Evolutionary conservation across 2,888 invertebrate genomes (phyloP).

Genomic region (Cosmorhoe ocellata): DNA sequence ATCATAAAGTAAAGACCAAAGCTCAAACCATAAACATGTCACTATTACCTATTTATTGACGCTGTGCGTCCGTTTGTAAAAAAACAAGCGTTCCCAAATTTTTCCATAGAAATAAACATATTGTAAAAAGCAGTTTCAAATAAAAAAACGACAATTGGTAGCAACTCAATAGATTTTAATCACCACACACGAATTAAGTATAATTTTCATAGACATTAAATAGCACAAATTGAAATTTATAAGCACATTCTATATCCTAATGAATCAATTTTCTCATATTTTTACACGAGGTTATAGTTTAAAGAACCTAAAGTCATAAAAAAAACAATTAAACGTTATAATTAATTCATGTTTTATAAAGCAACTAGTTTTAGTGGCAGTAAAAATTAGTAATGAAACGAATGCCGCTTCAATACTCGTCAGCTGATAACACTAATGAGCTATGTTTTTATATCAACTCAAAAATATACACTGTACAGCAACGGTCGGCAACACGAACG

Average conservation of each 20-base stretch:
- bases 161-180: constrained; percentile 21
- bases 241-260: constrained; percentile 21
- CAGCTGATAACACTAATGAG: constrained; percentile 29
- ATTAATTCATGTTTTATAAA: constrained; percentile 20
- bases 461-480: not conserved
- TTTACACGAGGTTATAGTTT: constrained; percentile 22
- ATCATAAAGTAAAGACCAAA: constrained; percentile 2
- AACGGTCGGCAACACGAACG: not conserved
- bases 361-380: constrained; percentile 15
- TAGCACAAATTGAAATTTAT: constrained; percentile 27
- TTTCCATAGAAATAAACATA: not conserved
- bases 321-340: constrained; percentile 26
- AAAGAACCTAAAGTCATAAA: constrained; percentile 24
- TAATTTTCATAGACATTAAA: constrained; percentile 13
- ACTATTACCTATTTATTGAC: not conserved
- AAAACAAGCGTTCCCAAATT: not conserved
- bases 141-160: constrained; percentile 13
- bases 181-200: constrained; percentile 5
- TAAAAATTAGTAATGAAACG: constrained; percentile 27
- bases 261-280: constrained; percentile 32
- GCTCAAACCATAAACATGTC: not conserved
- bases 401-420: constrained; percentile 13
- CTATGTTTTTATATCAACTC: constrained; percentile 15
- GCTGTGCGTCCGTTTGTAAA: too few species aligned
- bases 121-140: constrained; percentile 7